Evolutionary conservation across 2,113 vertebrate species (phyloP).

Genomic region (Amblyornis subalaris): DNA sequence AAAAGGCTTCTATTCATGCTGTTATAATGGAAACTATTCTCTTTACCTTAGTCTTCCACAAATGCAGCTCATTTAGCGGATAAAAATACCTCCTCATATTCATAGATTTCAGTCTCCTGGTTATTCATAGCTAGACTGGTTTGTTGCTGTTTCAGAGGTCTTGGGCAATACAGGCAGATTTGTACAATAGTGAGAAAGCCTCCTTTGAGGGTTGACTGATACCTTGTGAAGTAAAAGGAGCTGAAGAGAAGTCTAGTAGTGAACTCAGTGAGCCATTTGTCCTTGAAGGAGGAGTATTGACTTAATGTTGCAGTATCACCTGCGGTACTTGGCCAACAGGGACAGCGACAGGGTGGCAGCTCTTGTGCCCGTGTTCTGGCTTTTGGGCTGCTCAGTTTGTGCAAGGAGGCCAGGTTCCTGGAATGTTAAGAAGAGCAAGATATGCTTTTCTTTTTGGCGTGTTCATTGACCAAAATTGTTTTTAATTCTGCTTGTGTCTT

Average conservation of each 20-base stretch:
- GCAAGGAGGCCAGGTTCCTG: neutral
- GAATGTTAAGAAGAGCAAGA: neutral
- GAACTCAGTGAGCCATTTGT: neutral
- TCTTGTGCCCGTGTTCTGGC: rapidly evolving
- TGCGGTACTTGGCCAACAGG: neutral
- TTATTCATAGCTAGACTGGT: neutral
- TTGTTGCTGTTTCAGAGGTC: neutral
- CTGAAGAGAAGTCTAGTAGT: neutral
- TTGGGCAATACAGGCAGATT: neutral
- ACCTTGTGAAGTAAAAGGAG: neutral
- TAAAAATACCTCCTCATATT: slow-evolving; percentile 26
- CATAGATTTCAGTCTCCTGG: neutral
- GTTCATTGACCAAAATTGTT: neutral
- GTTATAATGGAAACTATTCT: slow-evolving; percentile 43
- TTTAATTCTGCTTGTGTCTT: neutral
- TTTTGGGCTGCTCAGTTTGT: neutral
- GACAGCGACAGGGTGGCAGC: neutral
- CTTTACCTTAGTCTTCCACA: slow-evolving; percentile 35
- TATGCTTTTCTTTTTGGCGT: neutral
- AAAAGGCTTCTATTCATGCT: slow-evolving; percentile 44
- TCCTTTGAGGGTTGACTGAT: neutral
- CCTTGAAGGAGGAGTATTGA: neutral
- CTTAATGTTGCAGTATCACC: neutral
- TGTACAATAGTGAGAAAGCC: neutral
- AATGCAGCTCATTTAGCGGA: neutral